Conservation (phyloP, 2,113 vertebrate genomes). For the Lanius collurio region DNA sequence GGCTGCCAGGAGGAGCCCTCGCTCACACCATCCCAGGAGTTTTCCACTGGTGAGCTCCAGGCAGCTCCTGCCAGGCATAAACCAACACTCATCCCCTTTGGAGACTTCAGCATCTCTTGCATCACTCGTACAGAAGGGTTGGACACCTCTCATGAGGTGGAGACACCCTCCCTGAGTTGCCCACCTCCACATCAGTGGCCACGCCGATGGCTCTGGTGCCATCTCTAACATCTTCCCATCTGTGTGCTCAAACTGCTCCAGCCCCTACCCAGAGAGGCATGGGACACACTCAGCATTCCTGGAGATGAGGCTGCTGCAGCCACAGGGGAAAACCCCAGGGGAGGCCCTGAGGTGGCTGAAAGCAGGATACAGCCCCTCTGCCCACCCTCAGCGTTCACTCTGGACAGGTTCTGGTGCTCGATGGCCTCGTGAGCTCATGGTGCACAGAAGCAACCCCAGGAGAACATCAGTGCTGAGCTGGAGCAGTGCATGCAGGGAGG, state of each 20-base stretch:
- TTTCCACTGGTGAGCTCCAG: not conserved
- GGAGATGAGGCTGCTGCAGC: not conserved
- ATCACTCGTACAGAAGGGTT: not conserved
- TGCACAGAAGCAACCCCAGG: not conserved
- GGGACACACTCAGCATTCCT: not conserved
- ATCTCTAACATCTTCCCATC: not conserved
- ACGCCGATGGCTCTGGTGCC: not conserved
- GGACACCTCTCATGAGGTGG: not conserved
- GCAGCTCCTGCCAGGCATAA: not conserved
- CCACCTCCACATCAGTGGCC: not conserved
- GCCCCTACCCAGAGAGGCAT: not conserved
- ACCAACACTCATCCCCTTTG: not conserved
- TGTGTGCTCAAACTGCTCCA: not conserved
- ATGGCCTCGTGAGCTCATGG: not conserved
- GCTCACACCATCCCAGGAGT: not conserved
- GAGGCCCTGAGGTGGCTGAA: not conserved
- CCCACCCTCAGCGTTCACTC: rapidly evolving
- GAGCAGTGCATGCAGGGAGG: rapidly evolving
- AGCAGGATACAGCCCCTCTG: not conserved
- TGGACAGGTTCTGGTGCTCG: not conserved
- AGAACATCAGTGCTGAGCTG: not conserved
- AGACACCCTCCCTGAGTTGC: not conserved
- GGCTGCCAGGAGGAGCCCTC: not conserved
- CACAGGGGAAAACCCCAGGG: not conserved
- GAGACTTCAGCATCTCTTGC: not conserved